These are phyloP conservation scores for Apostichopus leukothele DNA, from an alignment of 53 echinoderm and acorn worm genomes.

Conservation along the genomic window DNA sequence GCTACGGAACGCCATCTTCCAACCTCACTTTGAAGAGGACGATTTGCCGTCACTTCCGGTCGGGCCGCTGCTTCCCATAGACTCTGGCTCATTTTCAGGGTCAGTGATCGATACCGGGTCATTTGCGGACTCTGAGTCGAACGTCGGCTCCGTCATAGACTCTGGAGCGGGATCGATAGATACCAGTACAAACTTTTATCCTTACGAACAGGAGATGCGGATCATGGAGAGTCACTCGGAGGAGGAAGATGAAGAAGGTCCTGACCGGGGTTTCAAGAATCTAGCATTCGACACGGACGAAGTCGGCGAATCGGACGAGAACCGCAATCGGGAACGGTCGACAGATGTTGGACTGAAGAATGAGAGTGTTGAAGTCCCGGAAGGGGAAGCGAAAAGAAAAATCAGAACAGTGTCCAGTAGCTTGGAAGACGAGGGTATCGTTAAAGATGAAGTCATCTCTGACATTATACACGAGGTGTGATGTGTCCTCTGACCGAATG, in stretches of 20 bases:
- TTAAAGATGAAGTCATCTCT: neutral
- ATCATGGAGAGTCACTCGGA: neutral
- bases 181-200: neutral
- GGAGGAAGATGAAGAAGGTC: neutral
- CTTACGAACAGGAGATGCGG: neutral
- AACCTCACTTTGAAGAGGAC: constrained; percentile 32
- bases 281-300: neutral
- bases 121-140: neutral
- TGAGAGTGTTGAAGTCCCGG: neutral
- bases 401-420: neutral
- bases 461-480: neutral
- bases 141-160: neutral
- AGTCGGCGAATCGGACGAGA: neutral
- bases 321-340: neutral
- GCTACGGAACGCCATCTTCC: constrained; percentile 11
- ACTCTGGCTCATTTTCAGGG: neutral
- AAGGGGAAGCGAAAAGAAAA: neutral
- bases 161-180: constrained; percentile 11
- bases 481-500: no score
- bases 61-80: neutral
- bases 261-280: neutral
- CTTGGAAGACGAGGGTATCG: neutral
- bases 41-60: constrained; percentile 13
- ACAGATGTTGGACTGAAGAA: neutral
- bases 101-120: constrained; percentile 11